Conservation (phyloP, 2,888 invertebrate genomes). For the Ornithoptera alexandrae region DNA sequence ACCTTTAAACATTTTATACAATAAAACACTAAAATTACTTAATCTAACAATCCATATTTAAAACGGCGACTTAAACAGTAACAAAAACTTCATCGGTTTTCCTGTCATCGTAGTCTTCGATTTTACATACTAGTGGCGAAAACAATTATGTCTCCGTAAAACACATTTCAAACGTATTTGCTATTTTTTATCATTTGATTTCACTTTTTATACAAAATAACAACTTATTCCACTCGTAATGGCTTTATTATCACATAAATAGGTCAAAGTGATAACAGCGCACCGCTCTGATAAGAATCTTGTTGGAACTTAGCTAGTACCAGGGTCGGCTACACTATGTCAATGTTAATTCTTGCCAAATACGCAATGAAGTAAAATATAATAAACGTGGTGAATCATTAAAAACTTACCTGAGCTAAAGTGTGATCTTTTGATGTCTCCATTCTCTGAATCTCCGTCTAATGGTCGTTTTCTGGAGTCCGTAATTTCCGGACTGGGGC, state of each 20-base stretch:
- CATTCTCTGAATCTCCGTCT: constrained; percentile 92
- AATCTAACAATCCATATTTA: constrained; percentile 34
- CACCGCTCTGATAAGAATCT: constrained; percentile 72
- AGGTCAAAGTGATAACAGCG: constrained; percentile 72
- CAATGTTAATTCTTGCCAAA: constrained; percentile 74
- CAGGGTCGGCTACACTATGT: constrained; percentile 61
- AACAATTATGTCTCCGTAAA: constrained; percentile 11
- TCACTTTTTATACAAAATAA: constrained; percentile 33
- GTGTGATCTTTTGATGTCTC: constrained; percentile 93
- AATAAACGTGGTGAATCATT: constrained; percentile 33
- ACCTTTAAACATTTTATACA: constrained; percentile 74
- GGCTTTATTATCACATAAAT: constrained; percentile 65
- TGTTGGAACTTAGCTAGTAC: constrained; percentile 60
- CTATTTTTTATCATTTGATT: constrained; percentile 25
- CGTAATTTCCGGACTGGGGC: constrained; percentile 94
- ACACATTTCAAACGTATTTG: constrained; percentile 11
- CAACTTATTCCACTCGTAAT: constrained; percentile 48
- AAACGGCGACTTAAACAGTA: constrained; percentile 26
- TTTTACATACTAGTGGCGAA: constrained; percentile 24
- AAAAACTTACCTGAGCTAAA: constrained; percentile 90
- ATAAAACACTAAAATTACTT: constrained; percentile 42
- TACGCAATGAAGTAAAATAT: constrained; percentile 63
- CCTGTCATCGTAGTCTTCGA: constrained; percentile 11
- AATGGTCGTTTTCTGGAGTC: constrained; percentile 95
- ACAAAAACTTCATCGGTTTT: constrained; percentile 10